Base-by-base conservation (phyloP, 2,888 invertebrate genomes). In the Cylindroiulus punctatus region DNA sequence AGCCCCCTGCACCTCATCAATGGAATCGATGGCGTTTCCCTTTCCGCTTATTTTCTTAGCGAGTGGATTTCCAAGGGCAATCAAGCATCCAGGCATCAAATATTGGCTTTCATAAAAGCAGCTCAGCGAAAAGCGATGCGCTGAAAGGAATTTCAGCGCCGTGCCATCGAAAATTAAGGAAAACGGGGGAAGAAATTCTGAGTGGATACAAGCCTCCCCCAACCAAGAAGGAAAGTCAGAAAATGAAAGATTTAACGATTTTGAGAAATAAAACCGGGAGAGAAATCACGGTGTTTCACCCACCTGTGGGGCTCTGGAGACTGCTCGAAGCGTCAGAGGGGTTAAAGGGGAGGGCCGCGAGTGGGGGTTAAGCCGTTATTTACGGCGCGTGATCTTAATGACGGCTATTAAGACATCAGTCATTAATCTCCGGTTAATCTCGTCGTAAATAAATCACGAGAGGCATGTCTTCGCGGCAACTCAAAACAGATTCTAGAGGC, bases 31-130 rank as follows among this genome's bases (percentile, higher is more conserved):
- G 65, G 65, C 65, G 65, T 10, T 26, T 36, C 65, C 65, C 26
- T 12, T 26, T 22, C 65, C 65, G 65, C 65, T 65, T 65, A 65
- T 65, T 65, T 65, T 65, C 65, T 65, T 26, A 65, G 65, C 65
- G 65, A 65, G 26, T 65, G 65, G 65, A 65, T 65, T 65, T 65
- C 65, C 65, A 65, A 65, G 65, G 65, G 65, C 65, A 65, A 65
- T 65, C 65, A 26, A 26, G 65, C 65, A 65, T 65, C 65, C 65
- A 26, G 57, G 57, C 57, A 57, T 57, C 57, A 57, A 57, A 65
- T 65, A 65, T 65, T 65, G 65, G 65, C 65, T 65, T 65, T 65
- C 65, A 65, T 65, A 65, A 65, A 65, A 26, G 65, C 65, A 26
- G 57, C 57, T 57, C 57, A 57, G 57, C 57, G 57, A 57, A 65